Evolutionary conservation across 1,140 invertebrate species (phyloP), one percentile per base, ranked within the genome.

Genomic region (Microplitis demolitor): DNA sequence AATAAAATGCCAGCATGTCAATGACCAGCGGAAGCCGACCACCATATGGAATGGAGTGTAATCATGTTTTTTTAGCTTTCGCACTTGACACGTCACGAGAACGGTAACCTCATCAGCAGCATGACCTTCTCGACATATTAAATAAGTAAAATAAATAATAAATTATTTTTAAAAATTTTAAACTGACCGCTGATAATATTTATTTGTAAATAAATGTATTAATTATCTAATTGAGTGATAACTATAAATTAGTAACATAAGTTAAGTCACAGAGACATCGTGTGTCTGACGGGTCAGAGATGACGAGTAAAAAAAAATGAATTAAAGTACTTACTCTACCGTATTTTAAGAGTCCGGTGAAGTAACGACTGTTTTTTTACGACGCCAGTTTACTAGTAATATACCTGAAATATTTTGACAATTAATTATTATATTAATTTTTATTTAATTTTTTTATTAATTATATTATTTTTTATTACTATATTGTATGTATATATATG

Each of bases 81-180:
- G 82, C 78, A 78, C 80, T 83, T 85, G 84, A 85, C 85, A 86
- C 85, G 85, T 85, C 85, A 86, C 81, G 77, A 84, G 79, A 83
- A 84, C 77, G 79, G 78, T 86, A 86, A 86, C 84, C 85, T 85
- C 83, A 83, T 74, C 60, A 13, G 71, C 56, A 54, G 35, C 62
- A 64, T 60, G 70, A 66, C 70, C 70, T 72, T 72, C 51, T 51
- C 60, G 58, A 63, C 24, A 37, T 9, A 37, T 50, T 31, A 62
- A 63, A 31, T 53, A 45, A 37, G 56, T 37, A 63, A 58, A 64
- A 37, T 69, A 2, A 24, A 16, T 34, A 61, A 0, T 61, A 4
- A 61, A 35, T 71, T 61, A 51, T 54, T 45, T 61, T n/a, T 34
- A 24, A 24, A 24, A 24, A 24, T 61, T 31, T 61, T 8, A 35